Evolutionary conservation across 2,888 invertebrate species (phyloP), one percentile per base, ranked within the genome.

Genomic region (Nudaria mundana): DNA sequence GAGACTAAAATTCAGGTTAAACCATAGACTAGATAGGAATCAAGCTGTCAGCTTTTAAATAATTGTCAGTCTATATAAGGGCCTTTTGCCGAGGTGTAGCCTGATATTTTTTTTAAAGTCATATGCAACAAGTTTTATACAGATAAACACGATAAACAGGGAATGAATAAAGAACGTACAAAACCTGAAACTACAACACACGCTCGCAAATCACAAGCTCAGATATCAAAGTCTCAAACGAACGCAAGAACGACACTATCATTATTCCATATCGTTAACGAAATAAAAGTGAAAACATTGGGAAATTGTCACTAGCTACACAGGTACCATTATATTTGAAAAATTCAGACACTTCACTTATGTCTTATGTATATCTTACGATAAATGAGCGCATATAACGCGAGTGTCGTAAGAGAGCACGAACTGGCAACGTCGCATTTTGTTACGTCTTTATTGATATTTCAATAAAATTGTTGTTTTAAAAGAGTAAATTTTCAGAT

Each of bases 281-380:
- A 48, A 50, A 61, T 42, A 43, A 44, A 54, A 60, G 48, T 46
- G 61, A 62, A 71, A 64, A 56, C 41, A 55, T 67, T 69, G 75
- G 69, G 76, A 81, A 86, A 87, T 86, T 87, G 75, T 69, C 71
- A 81, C 87, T 87, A 87, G 77, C 87, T 87, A 87, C 80, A 83
- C 87, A 87, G 87, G 87, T 87, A 87, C 87, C 77, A 73, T 71
- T 61, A 55, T 55, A 44, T 40, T 57, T 57, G 54, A 64, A 74
- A 73, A 79, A 75, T 68, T 67, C 66, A 70, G 78, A 79, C 76
- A 74, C 71, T 49, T 26, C 86, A 83, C 79, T 85, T 86, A 83
- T 71, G 80, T 75, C 81, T 81, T 85, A 85, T 69, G 76, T n/a
- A 68, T 71, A 76, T 78, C 76, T 80, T 79, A 80, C 66, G 64